These are phyloP conservation scores for Nylanderia fulva DNA, from an alignment of 1,140 invertebrate genomes.

Conservation along the genomic window DNA sequence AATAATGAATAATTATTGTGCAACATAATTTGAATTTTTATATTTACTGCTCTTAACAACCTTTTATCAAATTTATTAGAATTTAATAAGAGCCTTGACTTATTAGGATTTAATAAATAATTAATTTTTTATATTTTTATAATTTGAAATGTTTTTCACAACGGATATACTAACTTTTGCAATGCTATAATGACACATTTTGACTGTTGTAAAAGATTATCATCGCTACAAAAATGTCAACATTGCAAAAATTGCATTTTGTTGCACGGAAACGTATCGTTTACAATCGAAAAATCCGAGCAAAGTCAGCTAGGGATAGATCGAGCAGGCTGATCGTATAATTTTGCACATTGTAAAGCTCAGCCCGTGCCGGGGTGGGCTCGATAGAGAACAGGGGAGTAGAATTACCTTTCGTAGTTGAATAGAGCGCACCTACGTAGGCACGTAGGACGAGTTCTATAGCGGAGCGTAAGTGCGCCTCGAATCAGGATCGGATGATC, in stretches of 20 bases:
- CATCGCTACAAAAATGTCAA: neutral
- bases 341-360: slow-evolving; percentile 72
- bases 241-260: neutral
- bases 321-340: slow-evolving; percentile 67
- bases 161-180: neutral
- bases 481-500: slow-evolving; percentile 42
- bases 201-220: too few relatives aligned
- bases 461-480: slow-evolving; percentile 37
- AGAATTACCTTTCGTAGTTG: slow-evolving; percentile 74
- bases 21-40: too few relatives aligned
- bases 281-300: slow-evolving; percentile 44
- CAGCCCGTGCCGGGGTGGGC: slow-evolving; percentile 35
- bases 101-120: too few relatives aligned
- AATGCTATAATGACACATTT: neutral
- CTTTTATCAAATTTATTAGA: too few relatives aligned
- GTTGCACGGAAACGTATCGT: slow-evolving; percentile 44
- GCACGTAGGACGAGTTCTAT: slow-evolving; percentile 58
- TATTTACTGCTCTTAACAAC: too few relatives aligned
- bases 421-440: slow-evolving; percentile 70
- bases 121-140: neutral
- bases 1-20: slow-evolving; percentile 4
- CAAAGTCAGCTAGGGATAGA: slow-evolving; percentile 56
- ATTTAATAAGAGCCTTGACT: too few relatives aligned
- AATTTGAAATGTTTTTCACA: too few relatives aligned
- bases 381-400: slow-evolving; percentile 63